Evolutionary conservation across 2,113 vertebrate genomes (phyloP).

Genomic region (Galbula dea): DNA sequence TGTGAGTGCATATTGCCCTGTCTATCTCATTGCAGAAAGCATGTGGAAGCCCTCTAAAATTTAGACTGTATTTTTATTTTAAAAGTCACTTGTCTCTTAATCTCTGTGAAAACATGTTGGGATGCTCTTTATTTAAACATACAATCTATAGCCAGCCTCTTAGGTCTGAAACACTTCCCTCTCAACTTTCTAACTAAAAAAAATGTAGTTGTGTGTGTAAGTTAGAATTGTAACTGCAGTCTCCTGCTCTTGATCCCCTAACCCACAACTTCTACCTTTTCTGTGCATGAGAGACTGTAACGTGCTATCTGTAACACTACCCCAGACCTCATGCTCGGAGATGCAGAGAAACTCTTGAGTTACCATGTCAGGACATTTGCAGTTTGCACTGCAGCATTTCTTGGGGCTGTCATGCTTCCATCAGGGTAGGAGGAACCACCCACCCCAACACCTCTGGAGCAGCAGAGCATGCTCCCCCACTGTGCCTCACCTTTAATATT

Average conservation of each 20-base stretch:
- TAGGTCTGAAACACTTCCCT: not conserved
- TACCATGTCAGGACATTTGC: too few relatives aligned
- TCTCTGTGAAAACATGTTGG: not conserved
- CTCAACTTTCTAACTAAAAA: not conserved
- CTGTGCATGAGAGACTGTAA: not conserved
- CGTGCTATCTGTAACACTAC: not conserved
- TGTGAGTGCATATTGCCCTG: not conserved
- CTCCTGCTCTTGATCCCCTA: not conserved
- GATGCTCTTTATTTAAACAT: not conserved
- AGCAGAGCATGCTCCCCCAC: not conserved
- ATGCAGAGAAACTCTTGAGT: accelerated
- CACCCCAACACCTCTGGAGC: not conserved
- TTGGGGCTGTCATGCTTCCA: not conserved
- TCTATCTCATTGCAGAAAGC: not conserved
- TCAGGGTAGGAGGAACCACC: not conserved
- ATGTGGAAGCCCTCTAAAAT: not conserved
- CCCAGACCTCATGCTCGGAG: not conserved
- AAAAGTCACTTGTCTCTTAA: not conserved
- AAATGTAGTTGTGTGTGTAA: accelerated
- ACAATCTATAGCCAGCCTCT: not conserved
- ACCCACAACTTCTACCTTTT: not conserved
- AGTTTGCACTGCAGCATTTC: not conserved
- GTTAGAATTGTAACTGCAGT: not conserved
- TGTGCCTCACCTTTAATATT: not conserved
- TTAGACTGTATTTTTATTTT: not conserved